Evolutionary conservation across 2,797 vertebrate species (phyloP).

Genomic region (Clarias platycephalus): DNA sequence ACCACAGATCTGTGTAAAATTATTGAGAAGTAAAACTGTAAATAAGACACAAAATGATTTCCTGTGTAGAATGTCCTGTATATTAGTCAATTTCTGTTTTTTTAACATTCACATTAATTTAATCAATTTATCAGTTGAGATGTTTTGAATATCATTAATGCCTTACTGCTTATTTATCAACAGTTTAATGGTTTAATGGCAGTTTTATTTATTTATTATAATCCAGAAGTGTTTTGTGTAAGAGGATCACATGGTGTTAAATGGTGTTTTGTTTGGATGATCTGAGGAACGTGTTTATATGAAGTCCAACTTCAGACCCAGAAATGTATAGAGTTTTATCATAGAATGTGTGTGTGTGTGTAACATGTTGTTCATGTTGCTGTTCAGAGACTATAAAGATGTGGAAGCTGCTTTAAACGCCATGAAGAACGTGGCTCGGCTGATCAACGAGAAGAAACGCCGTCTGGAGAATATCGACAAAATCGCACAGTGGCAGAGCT

Average conservation of each 20-base stretch:
- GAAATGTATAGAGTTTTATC: no score
- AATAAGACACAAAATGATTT: not conserved
- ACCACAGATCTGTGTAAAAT: not conserved
- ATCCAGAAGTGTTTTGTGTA: not conserved
- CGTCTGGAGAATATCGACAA: slow-evolving; percentile 96
- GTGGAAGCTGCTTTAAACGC: slow-evolving; percentile 92
- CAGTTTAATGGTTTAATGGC: not conserved
- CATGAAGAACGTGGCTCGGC: slow-evolving; percentile 93
- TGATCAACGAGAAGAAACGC: slow-evolving; percentile 93
- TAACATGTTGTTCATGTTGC: not conserved
- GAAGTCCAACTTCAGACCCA: not conserved
- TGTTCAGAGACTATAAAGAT: slow-evolving; percentile 88
- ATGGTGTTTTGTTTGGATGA: not conserved
- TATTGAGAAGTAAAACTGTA: not conserved
- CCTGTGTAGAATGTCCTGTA: not conserved
- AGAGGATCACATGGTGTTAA: not conserved
- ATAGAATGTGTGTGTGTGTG: not conserved
- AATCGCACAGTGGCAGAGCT: slow-evolving; percentile 95
- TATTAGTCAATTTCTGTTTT: not conserved
- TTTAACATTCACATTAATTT: not conserved
- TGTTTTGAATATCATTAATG: not conserved
- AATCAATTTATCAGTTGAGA: not conserved
- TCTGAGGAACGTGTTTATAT: not conserved
- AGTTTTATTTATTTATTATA: not conserved
- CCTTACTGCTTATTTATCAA: not conserved